Percentiles rank a stretch among this genome's conserved stretches.
phyloP scores from a whole-genome alignment of 2,797 vertebrate species.

The Anguilla anguilla region DNA sequence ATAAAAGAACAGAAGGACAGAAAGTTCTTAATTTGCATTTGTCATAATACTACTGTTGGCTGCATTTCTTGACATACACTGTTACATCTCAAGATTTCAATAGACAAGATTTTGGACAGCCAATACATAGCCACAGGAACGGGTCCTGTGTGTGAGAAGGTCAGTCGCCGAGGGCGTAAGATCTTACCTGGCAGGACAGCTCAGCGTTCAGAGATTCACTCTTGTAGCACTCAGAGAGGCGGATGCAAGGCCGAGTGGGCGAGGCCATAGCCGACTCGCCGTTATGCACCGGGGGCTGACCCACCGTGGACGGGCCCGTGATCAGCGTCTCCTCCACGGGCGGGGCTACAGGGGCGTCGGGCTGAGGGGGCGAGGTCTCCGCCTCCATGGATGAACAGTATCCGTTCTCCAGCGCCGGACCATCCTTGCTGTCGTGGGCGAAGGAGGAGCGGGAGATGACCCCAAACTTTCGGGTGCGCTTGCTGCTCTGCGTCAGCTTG shows the following conservation, averaged over 20 bases:
- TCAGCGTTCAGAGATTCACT: conserved; percentile 72
- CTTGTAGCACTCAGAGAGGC: conserved; percentile 69
- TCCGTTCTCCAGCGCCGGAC: conserved; percentile 67
- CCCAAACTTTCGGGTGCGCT: conserved; percentile 88
- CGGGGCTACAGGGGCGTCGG: conserved; percentile 36
- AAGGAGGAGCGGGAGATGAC: conserved; percentile 82
- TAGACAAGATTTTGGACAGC: not conserved
- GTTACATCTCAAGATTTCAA: not conserved
- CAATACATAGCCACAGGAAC: not conserved
- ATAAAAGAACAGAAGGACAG: not conserved
- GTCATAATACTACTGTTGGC: not conserved
- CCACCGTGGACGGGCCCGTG: conserved; percentile 6
- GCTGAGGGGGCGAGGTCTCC: conserved; percentile 60
- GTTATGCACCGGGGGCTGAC: conserved; percentile 47
- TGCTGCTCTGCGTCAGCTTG: conserved; percentile 71
- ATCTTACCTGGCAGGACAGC: conserved; percentile 76
- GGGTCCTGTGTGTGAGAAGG: not conserved
- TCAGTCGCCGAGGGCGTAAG: not conserved
- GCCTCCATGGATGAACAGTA: conserved; percentile 67
- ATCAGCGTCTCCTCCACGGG: conserved; percentile 31
- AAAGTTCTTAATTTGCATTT: not conserved
- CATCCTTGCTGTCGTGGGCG: conserved; percentile 67
- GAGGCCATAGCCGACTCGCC: conserved; percentile 54
- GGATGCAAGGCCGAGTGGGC: conserved; percentile 60
- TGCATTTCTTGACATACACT: not conserved